Base-by-base conservation (phyloP, 2,113 vertebrate genomes). In the Nothoprocta perdicaria region DNA sequence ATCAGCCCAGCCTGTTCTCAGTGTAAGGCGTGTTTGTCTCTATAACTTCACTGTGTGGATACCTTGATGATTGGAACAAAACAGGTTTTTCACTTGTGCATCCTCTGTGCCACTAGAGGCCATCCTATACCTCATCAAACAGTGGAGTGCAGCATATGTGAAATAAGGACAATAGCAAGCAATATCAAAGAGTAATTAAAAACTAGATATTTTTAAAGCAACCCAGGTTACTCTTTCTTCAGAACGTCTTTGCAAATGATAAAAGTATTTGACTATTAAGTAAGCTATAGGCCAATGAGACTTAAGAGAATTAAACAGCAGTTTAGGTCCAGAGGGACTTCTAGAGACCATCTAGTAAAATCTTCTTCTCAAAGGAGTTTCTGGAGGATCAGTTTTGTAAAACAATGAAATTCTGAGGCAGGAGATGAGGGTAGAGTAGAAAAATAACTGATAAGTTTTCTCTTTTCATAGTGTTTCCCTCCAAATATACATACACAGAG, bases 111-210 rank as follows among this genome's bases (percentile, higher is more conserved):
- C 92, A 91, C 88, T 93, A 93, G 90, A 90, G 92, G 92, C 92
- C 95, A 96, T 90, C 93, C 90, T 91, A 88, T 40, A 75, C 86
- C 80, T 95, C 92, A 5, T 38, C 19, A 93, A 91, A 93, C 29
- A 52, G 53, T 83, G 82, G 12, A 45, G 27, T 31, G 43, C 60
- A 72, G 45, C 26, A 1, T 6, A 14, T 8, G 14, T 58, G 63
- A 81, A 72, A 33, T 27, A 84, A 81, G 17, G 31, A 26, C 4
- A 29, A 29, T 57, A 75, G 38, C 6, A 41, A 76, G 46, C 48
- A 65, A 48, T 72, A 16, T 31, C 9, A 27, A 53, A 53, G 19
- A 8, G 50, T 27, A 14, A 65, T 61, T 43, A 2, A 61, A 57
- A 50, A 17, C 46, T 6, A 4, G 57, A 1, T 27, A 3, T 27